Base-by-base conservation (phyloP, 2,113 vertebrate species). In the Hyaena hyaena region DNA sequence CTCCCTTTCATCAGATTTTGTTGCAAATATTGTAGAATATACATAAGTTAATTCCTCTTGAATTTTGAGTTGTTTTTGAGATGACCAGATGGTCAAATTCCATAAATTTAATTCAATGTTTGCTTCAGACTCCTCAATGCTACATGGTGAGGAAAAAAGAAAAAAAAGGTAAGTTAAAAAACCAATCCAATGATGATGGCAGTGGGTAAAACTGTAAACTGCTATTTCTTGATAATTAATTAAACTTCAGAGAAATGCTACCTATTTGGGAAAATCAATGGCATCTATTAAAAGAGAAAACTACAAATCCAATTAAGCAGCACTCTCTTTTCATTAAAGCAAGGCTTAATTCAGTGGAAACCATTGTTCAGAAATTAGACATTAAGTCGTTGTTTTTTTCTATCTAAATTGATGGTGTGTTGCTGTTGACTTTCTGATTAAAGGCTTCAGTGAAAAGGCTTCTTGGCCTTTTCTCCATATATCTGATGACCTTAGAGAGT, bases 381-480 rank as follows among this genome's bases (percentile, higher is more conserved):
- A 77, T 19, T 8, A 48, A 82, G 24, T 90, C 58, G 73, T 90
- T 88, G 43, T 43, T 45, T 74, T 86, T 77, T 11, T 85, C 35
- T 35, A 35, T 91, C 63, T 91, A 66, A 97, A 96, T 84, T 94
- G 65, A 97, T 94, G 84, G 71, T n/a, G 4, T 8, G 55, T 5
- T 21, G 2, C 53, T 94, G 24, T 71, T 96, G 88, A 88, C 23
- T 87, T 91, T 84, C 39, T 58, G 31, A 43, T 77, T 88, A 88
- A 90, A 93, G 71, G 45, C 55, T 85, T 89, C 24, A 61, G 48
- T 48, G 83, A 95, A 43, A 90, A 93, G 45, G 1, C 84, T 92
- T 85, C 97, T 98, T 97, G 85, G 53, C 93, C 97, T 98, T 98
- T 97, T 61, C 96, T 96, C 96, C 93, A 98, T 97, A 97, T 97